phyloP scores from a whole-genome alignment of 2,888 invertebrate genomes.

The Lepidocyrtoides sp. region DNA sequence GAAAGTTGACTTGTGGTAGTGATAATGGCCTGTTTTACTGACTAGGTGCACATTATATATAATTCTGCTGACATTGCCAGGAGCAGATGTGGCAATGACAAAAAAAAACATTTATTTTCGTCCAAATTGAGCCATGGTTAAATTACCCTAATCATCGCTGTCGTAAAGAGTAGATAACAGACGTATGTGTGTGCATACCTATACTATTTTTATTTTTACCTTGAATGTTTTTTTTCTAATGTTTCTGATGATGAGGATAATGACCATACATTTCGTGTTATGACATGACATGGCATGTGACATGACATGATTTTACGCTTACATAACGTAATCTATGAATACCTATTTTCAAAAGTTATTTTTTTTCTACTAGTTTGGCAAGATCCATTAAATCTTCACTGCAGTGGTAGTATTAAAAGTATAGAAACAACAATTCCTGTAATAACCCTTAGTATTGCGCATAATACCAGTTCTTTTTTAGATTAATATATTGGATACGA shows the following conservation, averaged over 20 bases:
- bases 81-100: background rate
- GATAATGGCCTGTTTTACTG: too few relatives aligned
- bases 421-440: too few relatives aligned
- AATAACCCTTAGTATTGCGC: background rate
- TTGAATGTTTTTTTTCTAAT: background rate
- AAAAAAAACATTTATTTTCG: constrained; percentile 6
- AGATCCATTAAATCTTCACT: too few relatives aligned
- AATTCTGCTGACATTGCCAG: background rate
- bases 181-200: too few relatives aligned
- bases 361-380: background rate
- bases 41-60: too few relatives aligned
- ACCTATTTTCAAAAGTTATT: background rate
- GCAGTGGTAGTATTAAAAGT: too few relatives aligned
- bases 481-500: too few relatives aligned
- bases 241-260: background rate
- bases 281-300: constrained; percentile 2
- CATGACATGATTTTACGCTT: background rate
- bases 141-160: constrained; percentile 3
- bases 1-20: background rate
- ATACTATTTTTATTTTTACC: background rate
- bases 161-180: background rate
- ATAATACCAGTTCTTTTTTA: background rate
- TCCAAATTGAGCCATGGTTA: background rate
- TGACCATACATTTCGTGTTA: background rate
- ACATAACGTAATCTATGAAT: background rate